Base-by-base conservation (phyloP, 2,888 invertebrate species). In the Ophion obscuratus region DNA sequence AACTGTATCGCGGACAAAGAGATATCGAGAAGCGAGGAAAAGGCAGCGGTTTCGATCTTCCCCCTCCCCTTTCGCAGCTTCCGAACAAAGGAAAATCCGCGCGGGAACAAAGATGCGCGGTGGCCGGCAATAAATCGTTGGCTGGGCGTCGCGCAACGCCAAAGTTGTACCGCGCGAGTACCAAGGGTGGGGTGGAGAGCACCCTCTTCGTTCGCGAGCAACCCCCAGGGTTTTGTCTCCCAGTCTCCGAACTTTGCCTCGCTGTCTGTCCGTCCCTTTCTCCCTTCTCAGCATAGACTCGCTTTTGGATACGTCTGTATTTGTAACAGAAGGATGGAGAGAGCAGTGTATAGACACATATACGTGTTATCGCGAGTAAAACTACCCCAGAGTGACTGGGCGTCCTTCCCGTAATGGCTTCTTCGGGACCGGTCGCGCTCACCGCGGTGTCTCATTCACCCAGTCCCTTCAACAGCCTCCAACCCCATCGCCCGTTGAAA, bases 401-500 rank as follows among this genome's bases (percentile, higher is more conserved):
- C 85, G 80, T 83, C 85, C 83, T 87, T 85, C 14, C 17, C 74
- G 80, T 88, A 88, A 88, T 88, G 88, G 87, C 87, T 87, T 87
- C 83, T 87, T 87, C 84, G 84, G 81, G 88, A 81, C 78, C 85
- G 76, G 75, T 79, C 82, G 80, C 66, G n/a, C 68, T 67, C 77
- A 75, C 81, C 83, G 61, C 76, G 78, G 59, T 81, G 74, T 73
- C 87, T 83, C 85, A 86, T 81, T 85, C 78, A 71, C 68, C 79
- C 80, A 59, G 71, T 77, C 80, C 85, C 79, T 62, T 61, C 66
- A 62, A 31, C 87, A 78, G 53, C 67, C 71, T 81, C 83, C 70
- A 79, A 81, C 76, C 84, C 81, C 86, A 84, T 84, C 88, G 88
- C 70, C 87, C 88, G 83, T 87, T 88, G 82, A 87, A 88, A 89